Evolutionary conservation across 2,113 vertebrate genomes (phyloP).

Genomic region (Myrmecobius fasciatus): DNA sequence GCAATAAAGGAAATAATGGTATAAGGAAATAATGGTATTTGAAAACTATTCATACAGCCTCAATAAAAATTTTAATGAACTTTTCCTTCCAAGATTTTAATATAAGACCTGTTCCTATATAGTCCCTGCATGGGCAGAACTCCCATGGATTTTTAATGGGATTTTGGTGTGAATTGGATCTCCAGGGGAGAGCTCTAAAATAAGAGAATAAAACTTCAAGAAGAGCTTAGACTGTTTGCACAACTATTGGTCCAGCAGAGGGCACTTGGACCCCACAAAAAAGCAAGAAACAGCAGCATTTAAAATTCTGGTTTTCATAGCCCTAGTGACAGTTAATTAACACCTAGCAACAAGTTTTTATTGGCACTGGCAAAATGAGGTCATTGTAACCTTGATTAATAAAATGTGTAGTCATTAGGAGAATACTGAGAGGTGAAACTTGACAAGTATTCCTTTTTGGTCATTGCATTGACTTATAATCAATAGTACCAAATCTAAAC

Average conservation of each 20-base stretch:
- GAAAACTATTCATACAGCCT: slow-evolving; percentile 36
- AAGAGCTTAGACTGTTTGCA: neutral
- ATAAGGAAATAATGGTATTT: slow-evolving; percentile 35
- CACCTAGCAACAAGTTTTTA: slow-evolving; percentile 71
- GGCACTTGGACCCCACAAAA: slow-evolving; percentile 70
- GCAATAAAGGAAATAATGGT: slow-evolving; percentile 34
- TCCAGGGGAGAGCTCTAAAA: neutral
- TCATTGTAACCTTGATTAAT: slow-evolving; percentile 81
- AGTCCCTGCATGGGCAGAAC: slow-evolving; percentile 15
- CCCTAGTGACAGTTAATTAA: slow-evolving; percentile 81
- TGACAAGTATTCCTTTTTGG: slow-evolving; percentile 38
- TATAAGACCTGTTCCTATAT: neutral
- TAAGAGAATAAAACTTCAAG: too few species aligned
- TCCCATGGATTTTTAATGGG: neutral
- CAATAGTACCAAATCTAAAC: slow-evolving; percentile 73
- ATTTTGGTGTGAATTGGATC: slow-evolving; percentile 5
- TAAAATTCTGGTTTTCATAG: slow-evolving; percentile 58
- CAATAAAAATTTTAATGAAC: slow-evolving; percentile 21
- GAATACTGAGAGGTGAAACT: slow-evolving; percentile 73
- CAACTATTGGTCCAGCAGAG: slow-evolving; percentile 75
- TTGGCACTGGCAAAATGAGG: slow-evolving; percentile 76
- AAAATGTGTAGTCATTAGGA: slow-evolving; percentile 76
- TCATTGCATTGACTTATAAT: slow-evolving; percentile 55
- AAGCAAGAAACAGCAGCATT: fast-evolving
- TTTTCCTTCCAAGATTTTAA: slow-evolving; percentile 44